A percentile compares a stretch with the other conserved stretches of the same genome.
Conservation (phyloP, 2,797 vertebrate genomes). For the Acanthurus tractus region DNA sequence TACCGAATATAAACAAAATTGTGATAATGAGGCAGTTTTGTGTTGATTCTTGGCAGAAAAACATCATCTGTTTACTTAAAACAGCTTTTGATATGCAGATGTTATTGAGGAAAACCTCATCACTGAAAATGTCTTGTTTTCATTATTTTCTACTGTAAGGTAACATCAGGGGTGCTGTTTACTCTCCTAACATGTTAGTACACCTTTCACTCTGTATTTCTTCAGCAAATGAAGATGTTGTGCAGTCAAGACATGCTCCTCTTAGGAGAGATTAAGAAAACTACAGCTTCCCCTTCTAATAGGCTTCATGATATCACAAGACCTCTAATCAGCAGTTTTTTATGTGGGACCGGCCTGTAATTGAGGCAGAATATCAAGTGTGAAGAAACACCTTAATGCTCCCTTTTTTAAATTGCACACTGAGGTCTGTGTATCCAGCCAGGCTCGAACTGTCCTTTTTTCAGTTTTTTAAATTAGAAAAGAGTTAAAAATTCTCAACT, state of each 20-base stretch:
- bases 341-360: constrained; percentile 30
- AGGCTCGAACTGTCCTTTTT: constrained; percentile 2
- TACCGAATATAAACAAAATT: neutral
- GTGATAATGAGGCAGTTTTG: neutral
- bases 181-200: neutral
- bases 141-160: neutral
- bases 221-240: constrained; percentile 2
- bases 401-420: constrained; percentile 39
- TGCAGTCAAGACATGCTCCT: constrained; percentile 32
- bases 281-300: constrained; percentile 24
- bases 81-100: neutral
- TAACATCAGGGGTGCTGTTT: neutral
- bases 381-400: constrained; percentile 41
- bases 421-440: constrained; percentile 27
- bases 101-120: neutral
- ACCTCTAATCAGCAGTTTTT: constrained; percentile 31
- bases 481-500: constrained; percentile 5
- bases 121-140: neutral
- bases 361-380: constrained; percentile 44
- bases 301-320: constrained; percentile 32
- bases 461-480: constrained; percentile 12
- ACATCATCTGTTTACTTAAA: neutral
- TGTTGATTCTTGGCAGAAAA: neutral
- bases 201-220: neutral
- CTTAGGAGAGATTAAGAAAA: constrained; percentile 38